These are phyloP conservation scores for Pholis gunnellus DNA, from an alignment of 2,113 vertebrate genomes.

Conservation along the genomic window DNA sequence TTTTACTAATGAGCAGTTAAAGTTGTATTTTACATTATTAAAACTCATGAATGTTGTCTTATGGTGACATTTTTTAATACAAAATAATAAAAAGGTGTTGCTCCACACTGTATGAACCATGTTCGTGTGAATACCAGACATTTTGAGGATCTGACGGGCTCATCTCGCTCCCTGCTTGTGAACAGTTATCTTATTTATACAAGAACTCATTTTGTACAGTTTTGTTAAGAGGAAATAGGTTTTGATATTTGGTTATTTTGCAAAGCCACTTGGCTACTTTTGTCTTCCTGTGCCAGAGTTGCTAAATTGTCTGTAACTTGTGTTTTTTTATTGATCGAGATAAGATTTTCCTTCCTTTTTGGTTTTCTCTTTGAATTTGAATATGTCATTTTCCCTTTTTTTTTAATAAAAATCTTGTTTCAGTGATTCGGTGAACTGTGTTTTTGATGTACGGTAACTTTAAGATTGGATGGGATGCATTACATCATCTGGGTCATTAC, in stretches of 20 bases:
- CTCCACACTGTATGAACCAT: slow-evolving; percentile 46
- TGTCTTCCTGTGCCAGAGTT: slow-evolving; percentile 86
- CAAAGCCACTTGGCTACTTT: slow-evolving; percentile 79
- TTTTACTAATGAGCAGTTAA: slow-evolving; percentile 13
- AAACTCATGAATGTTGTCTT: background rate
- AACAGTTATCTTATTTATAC: slow-evolving; percentile 86
- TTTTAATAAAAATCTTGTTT: slow-evolving; percentile 83
- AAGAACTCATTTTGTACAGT: slow-evolving; percentile 86
- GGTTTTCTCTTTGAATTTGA: slow-evolving; percentile 83
- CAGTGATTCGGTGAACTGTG: slow-evolving; percentile 29
- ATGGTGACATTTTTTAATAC: slow-evolving; percentile 2
- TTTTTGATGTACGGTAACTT: background rate
- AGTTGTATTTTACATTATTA: background rate
- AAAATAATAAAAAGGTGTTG: slow-evolving; percentile 1
- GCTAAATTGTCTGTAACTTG: slow-evolving; percentile 79
- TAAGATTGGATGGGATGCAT: background rate
- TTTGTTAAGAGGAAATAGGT: slow-evolving; percentile 79
- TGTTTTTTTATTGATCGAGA: slow-evolving; percentile 78
- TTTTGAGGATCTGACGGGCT: slow-evolving; percentile 63
- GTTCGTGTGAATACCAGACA: slow-evolving; percentile 39
- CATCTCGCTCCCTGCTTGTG: slow-evolving; percentile 75
- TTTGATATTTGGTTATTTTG: slow-evolving; percentile 83
- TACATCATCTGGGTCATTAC: background rate
- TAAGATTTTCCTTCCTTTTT: slow-evolving; percentile 74
- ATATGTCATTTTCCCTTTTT: slow-evolving; percentile 77